A percentile compares a stretch with the other conserved stretches of the same genome.
Conservation (phyloP, 92 coral and sea anemone genomes). For the Virgularia gustaviana region DNA sequence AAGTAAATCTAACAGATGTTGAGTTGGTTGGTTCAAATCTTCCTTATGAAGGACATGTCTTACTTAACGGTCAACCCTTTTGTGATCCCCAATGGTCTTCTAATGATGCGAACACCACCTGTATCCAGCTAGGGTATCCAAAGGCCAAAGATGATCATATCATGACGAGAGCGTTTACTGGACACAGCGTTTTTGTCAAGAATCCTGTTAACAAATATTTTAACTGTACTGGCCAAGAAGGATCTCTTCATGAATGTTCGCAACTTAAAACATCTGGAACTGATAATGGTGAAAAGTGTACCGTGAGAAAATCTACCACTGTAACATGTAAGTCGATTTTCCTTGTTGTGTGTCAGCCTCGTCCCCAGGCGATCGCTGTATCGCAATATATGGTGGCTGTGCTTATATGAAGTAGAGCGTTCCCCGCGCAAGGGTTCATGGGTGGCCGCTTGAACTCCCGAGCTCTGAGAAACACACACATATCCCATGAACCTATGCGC, state of each 20-base stretch:
- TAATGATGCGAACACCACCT: background rate
- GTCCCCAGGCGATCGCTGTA: too few relatives aligned
- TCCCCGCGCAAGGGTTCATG: too few relatives aligned
- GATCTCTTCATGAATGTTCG: background rate
- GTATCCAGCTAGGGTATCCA: background rate
- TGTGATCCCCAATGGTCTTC: background rate
- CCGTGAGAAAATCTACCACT: background rate
- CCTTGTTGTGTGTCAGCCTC: background rate
- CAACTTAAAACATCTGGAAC: too few relatives aligned
- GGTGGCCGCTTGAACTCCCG: too few relatives aligned
- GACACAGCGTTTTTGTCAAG: background rate
- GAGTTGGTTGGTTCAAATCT: conserved; percentile 11
- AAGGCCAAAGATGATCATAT: background rate
- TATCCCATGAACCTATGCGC: too few relatives aligned
- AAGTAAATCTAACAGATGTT: background rate
- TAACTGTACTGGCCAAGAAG: background rate
- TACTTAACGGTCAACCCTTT: background rate
- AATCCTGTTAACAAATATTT: background rate
- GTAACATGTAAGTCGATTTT: background rate
- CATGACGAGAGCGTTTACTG: background rate
- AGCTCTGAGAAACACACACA: too few relatives aligned
- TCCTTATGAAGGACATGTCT: background rate
- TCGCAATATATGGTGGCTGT: too few relatives aligned
- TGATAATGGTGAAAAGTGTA: background rate
- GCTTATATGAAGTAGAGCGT: too few relatives aligned